phyloP scores from a whole-genome alignment of 2,113 vertebrate genomes.

The Dasyprocta punctata region DNA sequence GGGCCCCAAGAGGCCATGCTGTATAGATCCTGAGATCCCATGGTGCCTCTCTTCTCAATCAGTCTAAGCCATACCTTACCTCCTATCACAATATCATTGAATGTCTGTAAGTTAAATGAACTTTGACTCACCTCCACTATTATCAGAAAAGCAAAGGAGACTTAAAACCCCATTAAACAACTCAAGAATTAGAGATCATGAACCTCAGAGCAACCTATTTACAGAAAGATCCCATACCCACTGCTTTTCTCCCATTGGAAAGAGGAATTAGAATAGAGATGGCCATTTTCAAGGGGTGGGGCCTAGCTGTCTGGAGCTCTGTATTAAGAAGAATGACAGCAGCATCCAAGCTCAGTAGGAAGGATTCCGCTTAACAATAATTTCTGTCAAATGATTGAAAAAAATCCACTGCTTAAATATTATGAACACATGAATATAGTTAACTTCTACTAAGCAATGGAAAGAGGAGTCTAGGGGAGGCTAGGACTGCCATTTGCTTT shows the following conservation, averaged over 20 bases:
- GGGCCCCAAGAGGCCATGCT: background rate
- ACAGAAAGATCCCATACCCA: background rate
- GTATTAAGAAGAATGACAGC: background rate
- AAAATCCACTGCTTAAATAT: background rate
- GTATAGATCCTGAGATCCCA: background rate
- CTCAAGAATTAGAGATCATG: constrained; percentile 2
- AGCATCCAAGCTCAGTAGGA: background rate
- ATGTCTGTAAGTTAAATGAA: background rate
- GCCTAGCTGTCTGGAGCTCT: background rate
- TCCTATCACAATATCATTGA: background rate
- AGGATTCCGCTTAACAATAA: background rate
- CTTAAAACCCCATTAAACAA: background rate
- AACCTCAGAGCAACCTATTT: background rate
- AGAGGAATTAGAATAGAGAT: background rate
- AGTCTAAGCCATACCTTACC: background rate
- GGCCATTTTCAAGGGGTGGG: constrained; percentile 8
- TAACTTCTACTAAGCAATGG: background rate
- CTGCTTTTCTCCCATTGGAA: background rate
- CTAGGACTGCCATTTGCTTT: background rate
- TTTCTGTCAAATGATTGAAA: background rate
- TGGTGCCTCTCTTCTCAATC: background rate
- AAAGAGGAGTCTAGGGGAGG: background rate
- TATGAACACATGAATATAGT: background rate
- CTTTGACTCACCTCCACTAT: background rate
- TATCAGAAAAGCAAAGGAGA: background rate